phyloP scores from a whole-genome alignment of 1,140 invertebrate genomes.

The Paracyclopina nana region DNA sequence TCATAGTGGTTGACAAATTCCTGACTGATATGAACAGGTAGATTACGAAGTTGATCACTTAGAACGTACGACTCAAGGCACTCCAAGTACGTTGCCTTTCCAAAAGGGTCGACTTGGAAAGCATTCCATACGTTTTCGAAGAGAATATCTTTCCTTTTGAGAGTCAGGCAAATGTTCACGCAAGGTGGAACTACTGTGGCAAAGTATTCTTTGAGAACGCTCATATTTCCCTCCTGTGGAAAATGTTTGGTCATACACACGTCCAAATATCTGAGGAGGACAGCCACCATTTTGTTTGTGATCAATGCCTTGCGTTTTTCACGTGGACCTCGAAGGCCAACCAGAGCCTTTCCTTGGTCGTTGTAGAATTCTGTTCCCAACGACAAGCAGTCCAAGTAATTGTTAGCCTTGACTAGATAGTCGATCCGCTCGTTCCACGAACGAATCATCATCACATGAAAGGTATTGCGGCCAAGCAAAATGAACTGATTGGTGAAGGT shows the following conservation, averaged over 20 bases:
- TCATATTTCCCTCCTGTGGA: constrained; percentile 21
- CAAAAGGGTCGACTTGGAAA: constrained; percentile 22
- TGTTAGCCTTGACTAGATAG: constrained; percentile 41
- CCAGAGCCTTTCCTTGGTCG: constrained; percentile 43
- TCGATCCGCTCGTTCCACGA: constrained; percentile 57
- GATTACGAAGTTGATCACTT: constrained; percentile 29
- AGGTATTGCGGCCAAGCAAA: constrained; percentile 13
- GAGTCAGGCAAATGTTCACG: constrained; percentile 21
- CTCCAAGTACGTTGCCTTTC: constrained; percentile 31
- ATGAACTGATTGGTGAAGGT: constrained; percentile 45
- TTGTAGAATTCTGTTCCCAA: constrained; percentile 45
- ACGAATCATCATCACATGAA: constrained; percentile 51
- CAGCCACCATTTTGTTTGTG: constrained; percentile 29
- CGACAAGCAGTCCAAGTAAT: constrained; percentile 35
- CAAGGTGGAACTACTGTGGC: constrained; percentile 21
- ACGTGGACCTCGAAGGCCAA: constrained; percentile 36
- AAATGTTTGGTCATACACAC: constrained; percentile 20
- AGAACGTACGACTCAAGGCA: constrained; percentile 35
- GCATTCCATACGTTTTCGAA: constrained; percentile 32
- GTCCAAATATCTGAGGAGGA: constrained; percentile 23
- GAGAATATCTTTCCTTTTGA: constrained; percentile 26
- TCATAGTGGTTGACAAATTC: constrained; percentile 33
- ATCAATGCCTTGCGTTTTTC: constrained; percentile 37
- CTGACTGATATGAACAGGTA: constrained; percentile 30
- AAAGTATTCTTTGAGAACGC: constrained; percentile 22